Base-by-base conservation (phyloP, 1,140 invertebrate genomes). In the Temnothorax nylanderi region DNA sequence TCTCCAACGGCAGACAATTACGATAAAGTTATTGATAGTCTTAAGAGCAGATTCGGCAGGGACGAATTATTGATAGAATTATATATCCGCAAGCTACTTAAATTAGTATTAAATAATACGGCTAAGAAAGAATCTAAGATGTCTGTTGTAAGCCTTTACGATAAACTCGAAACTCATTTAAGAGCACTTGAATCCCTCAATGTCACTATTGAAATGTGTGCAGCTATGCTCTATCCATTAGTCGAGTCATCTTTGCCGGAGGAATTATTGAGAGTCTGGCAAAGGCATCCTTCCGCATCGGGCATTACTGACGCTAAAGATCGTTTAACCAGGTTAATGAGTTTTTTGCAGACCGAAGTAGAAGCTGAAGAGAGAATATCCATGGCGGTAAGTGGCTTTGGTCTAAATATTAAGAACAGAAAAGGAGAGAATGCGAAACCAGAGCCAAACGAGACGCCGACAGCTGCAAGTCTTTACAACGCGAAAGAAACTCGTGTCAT, bases 271-370 rank as follows among this genome's bases (percentile, higher is more conserved):
- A 13, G 49, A 4, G 87, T 90, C 0, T 94, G 93, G 94, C 88
- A 94, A 74, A 47, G 2, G 2, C 44, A 47, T 47, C 44, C 44
- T 47, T 47, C 8, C 86, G 93, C 1, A 72, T 34, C 44, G 74
- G 82, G 44, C 10, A 47, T 47, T 10, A 47, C 44, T 1, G 44
- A 4, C 0, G 3, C 49, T 0, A 89, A 87, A 21, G 65, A 80
- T 10, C 84, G 86, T 11, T 60, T 92, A 8, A 74, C 54, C 0
- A 44, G 80, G 1, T 34, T 94, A 26, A 81, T 94, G 72, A 58
- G 32, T n/a, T 94, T 94, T 85, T 58, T 93, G 0, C 60, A 86
- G 80, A 13, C 16, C 5, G 87, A 93, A 71, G 91, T 93, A 2
- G 64, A 91, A 62, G 71, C 84, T 5, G 90, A 94, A 71, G 77